Base-by-base conservation (phyloP, 1,140 invertebrate genomes). In the Euwallacea fornicatus region DNA sequence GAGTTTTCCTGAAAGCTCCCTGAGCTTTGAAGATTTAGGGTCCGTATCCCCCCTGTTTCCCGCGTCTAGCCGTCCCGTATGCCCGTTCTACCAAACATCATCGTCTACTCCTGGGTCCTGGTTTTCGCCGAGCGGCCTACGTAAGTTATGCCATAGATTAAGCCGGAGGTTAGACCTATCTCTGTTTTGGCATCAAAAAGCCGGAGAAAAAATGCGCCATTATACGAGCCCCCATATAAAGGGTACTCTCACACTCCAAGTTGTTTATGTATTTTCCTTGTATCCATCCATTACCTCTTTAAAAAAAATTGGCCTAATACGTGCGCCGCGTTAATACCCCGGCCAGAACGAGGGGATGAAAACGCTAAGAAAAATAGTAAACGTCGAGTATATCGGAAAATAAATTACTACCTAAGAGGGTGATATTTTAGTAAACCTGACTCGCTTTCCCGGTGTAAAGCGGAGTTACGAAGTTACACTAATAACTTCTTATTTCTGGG, bases 251-350 rank as follows among this genome's bases (percentile, higher is more conserved):
- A 21, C 58, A 55, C 58, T 44, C 66, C 9, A 68, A 60, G 66
- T 61, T 68, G 66, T 68, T 68, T 68, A 68, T 68, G 66, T 68
- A 50, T 59, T 68, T 68, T 68, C 58, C 66, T 68, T 68, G 66
- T 68, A 68, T 68, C 55, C 66, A 68, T 68, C 66, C 66, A 68
- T 68, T 68, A 68, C 66, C 56, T 68, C 66, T 68, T 68, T 68
- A 68, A 68, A 66, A 56, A n/a, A 65, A 68, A 67, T 68, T 68
- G 65, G 66, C 66, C 58, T 68, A 60, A 68, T 68, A 68, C 66
- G 66, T 68, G 66, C 66, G 21, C 16, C 42, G 66, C 55, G 66
- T 68, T 68, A 68, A 68, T 68, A 21, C 55, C 42, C 56, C 56
- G 58, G 15, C 13, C 43, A 11, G 58, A 68, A 68, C 43, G 66